phyloP scores from a whole-genome alignment of 1,140 invertebrate species.

The Drosophila ohnishii region DNA sequence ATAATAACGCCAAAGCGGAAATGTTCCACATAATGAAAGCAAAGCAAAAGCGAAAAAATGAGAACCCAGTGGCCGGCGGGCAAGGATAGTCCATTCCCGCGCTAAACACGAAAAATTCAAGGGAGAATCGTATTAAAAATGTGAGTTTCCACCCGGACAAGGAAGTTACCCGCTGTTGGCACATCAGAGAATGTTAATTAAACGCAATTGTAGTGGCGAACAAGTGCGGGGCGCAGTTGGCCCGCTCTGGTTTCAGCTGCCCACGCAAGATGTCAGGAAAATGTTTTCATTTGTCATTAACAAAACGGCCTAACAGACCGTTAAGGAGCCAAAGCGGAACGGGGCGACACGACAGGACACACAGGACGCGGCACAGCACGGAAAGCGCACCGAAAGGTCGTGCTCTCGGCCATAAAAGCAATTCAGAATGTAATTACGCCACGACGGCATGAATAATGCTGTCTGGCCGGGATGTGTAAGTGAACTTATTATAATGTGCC shows the following conservation, averaged over 20 bases:
- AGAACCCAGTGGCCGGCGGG: constrained; percentile 24
- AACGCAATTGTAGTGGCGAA: constrained; percentile 58
- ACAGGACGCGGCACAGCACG: constrained; percentile 6
- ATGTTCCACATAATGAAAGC: constrained; percentile 45
- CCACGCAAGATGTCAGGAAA: constrained; percentile 71
- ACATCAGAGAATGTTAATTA: constrained; percentile 74
- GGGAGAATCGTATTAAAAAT: constrained; percentile 49
- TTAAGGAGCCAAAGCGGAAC: constrained; percentile 39
- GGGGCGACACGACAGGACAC: constrained; percentile 17
- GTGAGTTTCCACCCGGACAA: constrained; percentile 20
- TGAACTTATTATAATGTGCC: constrained; percentile 78
- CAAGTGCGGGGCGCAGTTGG: constrained; percentile 25
- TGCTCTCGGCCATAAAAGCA: constrained; percentile 70
- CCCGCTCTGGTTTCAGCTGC: constrained; percentile 39
- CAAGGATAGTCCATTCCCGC: constrained; percentile 19
- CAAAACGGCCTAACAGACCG: constrained; percentile 60
- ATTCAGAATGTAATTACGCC: constrained; percentile 80
- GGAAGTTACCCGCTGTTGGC: constrained; percentile 35
- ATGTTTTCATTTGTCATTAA: constrained; percentile 79
- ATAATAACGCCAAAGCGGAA: constrained; percentile 24
- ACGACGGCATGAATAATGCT: constrained; percentile 75
- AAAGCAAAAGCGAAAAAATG: constrained; percentile 30
- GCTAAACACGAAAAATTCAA: constrained; percentile 6
- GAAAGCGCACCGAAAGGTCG: constrained; percentile 33
- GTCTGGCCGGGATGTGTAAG: constrained; percentile 74